Percentiles rank a stretch among this genome's conserved stretches.
phyloP scores from a whole-genome alignment of 2,113 vertebrate species.

The Toxotes chatareus region DNA sequence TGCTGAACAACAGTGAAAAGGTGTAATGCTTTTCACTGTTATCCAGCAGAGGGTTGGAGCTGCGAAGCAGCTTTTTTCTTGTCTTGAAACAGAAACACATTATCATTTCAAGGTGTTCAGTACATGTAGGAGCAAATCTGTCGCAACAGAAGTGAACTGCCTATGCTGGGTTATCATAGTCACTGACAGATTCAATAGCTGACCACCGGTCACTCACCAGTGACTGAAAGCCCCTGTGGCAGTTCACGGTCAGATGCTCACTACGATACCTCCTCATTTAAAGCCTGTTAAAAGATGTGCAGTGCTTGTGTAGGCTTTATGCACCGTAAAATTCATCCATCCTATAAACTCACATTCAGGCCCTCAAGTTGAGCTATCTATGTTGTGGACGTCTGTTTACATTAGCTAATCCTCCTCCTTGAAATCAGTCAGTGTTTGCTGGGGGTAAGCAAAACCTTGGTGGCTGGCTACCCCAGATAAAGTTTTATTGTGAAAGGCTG shows the following conservation, averaged over 20 bases:
- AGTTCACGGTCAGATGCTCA: background rate
- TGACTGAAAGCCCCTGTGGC: background rate
- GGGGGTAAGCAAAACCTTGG: background rate
- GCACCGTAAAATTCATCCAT: background rate
- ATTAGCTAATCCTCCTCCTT: background rate
- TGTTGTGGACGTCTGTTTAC: background rate
- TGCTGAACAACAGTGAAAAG: background rate
- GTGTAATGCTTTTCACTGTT: background rate
- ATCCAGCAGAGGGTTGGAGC: constrained; percentile 11
- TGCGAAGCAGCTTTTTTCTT: background rate
- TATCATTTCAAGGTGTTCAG: background rate
- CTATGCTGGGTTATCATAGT: background rate
- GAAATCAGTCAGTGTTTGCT: background rate
- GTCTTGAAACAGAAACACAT: background rate
- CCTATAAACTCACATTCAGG: background rate
- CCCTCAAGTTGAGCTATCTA: background rate
- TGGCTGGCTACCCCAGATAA: background rate
- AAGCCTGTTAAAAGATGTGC: background rate
- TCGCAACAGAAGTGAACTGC: background rate
- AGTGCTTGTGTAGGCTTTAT: no score
- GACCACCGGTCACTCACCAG: no score
- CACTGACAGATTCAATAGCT: background rate
- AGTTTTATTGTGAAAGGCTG: background rate
- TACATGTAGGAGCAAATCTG: background rate
- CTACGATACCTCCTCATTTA: background rate